Conservation (phyloP, 1,140 invertebrate genomes). For the Probaryconus sp. region DNA sequence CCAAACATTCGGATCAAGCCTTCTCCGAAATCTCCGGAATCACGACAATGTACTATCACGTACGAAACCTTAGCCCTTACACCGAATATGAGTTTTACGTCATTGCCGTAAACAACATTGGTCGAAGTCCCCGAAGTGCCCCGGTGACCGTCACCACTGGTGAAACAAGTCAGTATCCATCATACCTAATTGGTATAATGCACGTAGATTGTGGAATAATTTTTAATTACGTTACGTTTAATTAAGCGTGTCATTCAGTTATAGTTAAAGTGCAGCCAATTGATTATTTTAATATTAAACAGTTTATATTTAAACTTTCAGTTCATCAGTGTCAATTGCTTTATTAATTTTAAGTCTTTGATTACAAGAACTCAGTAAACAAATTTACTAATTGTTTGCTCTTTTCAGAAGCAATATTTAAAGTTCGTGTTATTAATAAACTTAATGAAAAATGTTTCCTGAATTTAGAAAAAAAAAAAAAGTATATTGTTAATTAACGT, state of each 20-base stretch:
- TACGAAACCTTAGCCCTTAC: constrained; percentile 92
- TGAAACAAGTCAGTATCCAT: constrained; percentile 91
- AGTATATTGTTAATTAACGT: too few relatives aligned
- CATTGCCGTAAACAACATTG: constrained; percentile 95
- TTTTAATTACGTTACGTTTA: constrained; percentile 5
- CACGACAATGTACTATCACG: constrained; percentile 94
- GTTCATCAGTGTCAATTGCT: too few relatives aligned
- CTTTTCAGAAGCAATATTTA: too few relatives aligned
- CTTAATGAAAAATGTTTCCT: too few relatives aligned
- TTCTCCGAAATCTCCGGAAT: constrained; percentile 94
- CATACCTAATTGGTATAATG: background rate
- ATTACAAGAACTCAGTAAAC: too few relatives aligned
- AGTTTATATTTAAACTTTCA: too few relatives aligned
- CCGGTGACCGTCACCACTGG: constrained; percentile 94
- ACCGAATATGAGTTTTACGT: constrained; percentile 98
- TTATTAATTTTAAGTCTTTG: too few relatives aligned
- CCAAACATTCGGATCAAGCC: constrained; percentile 88
- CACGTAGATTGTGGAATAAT: constrained; percentile 9
- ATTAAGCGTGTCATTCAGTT: constrained; percentile 10
- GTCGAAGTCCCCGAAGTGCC: constrained; percentile 90
- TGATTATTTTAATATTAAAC: too few relatives aligned
- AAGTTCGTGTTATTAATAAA: too few relatives aligned
- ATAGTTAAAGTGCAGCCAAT: constrained; percentile 2
- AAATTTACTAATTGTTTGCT: too few relatives aligned
- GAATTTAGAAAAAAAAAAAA: too few relatives aligned